Evolutionary conservation across 1,140 invertebrate genomes (phyloP).

Genomic region (Plectrocnemia conspersa): DNA sequence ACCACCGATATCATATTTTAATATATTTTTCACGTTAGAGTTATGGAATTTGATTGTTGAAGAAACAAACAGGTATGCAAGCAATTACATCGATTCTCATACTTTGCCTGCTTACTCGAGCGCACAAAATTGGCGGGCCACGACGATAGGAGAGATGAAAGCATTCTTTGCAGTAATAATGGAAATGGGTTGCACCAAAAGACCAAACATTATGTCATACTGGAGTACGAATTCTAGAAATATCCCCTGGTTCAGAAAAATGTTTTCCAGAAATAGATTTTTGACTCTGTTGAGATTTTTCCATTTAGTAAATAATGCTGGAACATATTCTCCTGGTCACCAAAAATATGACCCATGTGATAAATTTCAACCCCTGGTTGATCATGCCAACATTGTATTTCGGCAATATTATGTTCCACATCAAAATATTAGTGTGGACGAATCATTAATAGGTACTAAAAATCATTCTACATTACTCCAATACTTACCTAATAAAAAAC

Average conservation of each 20-base stretch:
- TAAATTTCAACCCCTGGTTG: conserved; percentile 34
- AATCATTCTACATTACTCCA: conserved; percentile 30
- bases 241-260: conserved; percentile 38
- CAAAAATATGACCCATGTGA: conserved; percentile 34
- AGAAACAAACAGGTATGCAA: conserved; percentile 20
- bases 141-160: conserved; percentile 29
- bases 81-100: conserved; percentile 18
- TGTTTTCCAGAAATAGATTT: conserved; percentile 36
- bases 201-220: conserved; percentile 34
- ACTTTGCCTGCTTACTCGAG: conserved; percentile 8
- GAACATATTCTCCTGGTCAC: conserved; percentile 23
- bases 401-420: conserved; percentile 33
- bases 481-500: conserved; percentile 38
- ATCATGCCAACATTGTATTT: conserved; percentile 36
- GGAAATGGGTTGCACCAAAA: conserved; percentile 34
- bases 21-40: conserved; percentile 19
- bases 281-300: conserved; percentile 34
- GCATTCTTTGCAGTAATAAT: conserved; percentile 32
- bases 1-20: conserved; percentile 25
- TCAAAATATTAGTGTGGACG: conserved; percentile 35
- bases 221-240: conserved; percentile 31
- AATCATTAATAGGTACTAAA: conserved; percentile 35
- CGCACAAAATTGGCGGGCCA: conserved; percentile 19
- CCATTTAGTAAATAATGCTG: conserved; percentile 21
- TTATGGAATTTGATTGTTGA: conserved; percentile 25